Base-by-base conservation (phyloP, 2,888 invertebrate species). In the Pseudeuparius sepicola region DNA sequence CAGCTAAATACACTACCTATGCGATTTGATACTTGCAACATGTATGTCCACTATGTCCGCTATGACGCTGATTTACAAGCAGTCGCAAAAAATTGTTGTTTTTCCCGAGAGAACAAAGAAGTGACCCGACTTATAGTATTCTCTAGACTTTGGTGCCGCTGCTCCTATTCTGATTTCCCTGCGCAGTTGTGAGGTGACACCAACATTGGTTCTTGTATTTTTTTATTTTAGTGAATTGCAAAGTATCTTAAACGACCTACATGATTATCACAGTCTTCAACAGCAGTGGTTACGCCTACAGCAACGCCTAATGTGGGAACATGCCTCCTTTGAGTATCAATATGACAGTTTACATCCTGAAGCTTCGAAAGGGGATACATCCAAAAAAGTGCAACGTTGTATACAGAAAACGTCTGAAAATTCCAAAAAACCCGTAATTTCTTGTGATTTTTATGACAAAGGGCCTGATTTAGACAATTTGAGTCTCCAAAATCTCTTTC, bases 231-330 rank as follows among this genome's bases (percentile, higher is more conserved):
- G 76, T 47, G 68, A 71, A 20, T 58, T 78, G 28, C 74, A 76
- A 55, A 66, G 65, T 40, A 73, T 75, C 36, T 55, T 77, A 39
- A 58, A 65, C n/a, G 75, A 77, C 47, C 57, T 78, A 37, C 70
- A 72, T 42, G 70, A 71, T 41, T 78, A 75, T 54, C 75, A 77
- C 50, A 65, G 64, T 40, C 68, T 71, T 40, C 74, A 76, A 48
- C 71, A 73, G 40, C 63, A 68, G 37, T 74, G 72, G 70, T 57
- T 75, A 34, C 61, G 66, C 31, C 59, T 73, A 36, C 72, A 73
- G 47, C 71, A 75, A 48, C 66, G 70, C 45, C 59, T 75, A 14
- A 51, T 70, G 34, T 64, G 64, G 56, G 70, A 70, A 43, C 67
- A 67, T 48, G 67, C 68, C 3, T 64, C 67, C 28, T 57, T 61